Conservation (phyloP, 2,888 invertebrate genomes). For the Pocota personata region DNA sequence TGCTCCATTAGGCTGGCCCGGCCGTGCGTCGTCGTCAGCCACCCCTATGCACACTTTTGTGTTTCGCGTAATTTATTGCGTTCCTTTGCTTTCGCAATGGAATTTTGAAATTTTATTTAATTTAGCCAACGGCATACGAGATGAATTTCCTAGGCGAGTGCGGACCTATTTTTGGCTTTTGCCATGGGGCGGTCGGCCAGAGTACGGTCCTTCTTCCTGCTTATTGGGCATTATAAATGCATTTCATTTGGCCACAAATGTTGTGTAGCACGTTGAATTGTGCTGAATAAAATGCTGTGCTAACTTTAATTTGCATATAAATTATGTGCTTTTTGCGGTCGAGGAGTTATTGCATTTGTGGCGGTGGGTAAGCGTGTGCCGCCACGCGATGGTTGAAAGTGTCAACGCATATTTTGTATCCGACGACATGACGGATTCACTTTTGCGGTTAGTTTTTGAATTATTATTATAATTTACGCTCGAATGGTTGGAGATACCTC, state of each 20-base stretch:
- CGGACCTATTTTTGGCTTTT: conserved; percentile 55
- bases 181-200: conserved; percentile 13
- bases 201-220: conserved; percentile 15
- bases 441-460: conserved; percentile 70
- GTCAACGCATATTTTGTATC: conserved; percentile 66
- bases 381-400: conserved; percentile 57
- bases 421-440: conserved; percentile 66
- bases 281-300: conserved; percentile 59
- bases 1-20: conserved; percentile 3
- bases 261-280: conserved; percentile 43
- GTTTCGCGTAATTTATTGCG: conserved; percentile 68
- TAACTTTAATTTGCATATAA: conserved; percentile 74
- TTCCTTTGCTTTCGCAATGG: conserved; percentile 52
- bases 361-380: not conserved
- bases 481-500: conserved; percentile 39
- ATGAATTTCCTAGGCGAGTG: conserved; percentile 13
- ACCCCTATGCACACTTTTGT: conserved; percentile 13
- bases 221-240: conserved; percentile 73
- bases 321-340: conserved; percentile 67
- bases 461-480: conserved; percentile 63
- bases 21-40: not conserved
- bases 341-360: conserved; percentile 67
- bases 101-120: conserved; percentile 71
- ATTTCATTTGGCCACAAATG: conserved; percentile 68
- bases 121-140: conserved; percentile 27